Evolutionary conservation across 2,113 vertebrate species (phyloP).

Genomic region (Oostethus manadensis): DNA sequence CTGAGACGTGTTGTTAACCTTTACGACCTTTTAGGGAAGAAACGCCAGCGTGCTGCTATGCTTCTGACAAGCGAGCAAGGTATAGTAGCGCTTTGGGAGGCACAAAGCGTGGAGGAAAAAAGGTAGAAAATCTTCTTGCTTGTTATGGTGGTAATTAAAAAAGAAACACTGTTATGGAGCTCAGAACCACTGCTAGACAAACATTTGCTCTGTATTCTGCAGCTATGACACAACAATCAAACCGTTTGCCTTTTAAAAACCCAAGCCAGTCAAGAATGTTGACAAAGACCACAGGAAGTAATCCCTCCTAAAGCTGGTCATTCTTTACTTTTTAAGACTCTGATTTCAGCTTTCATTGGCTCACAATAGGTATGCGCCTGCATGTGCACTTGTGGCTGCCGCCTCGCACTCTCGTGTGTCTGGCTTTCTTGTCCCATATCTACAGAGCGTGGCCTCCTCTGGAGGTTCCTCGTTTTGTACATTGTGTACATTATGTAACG

Average conservation of each 20-base stretch:
- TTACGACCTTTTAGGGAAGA: conserved; percentile 39
- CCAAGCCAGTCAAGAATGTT: conserved; percentile 6
- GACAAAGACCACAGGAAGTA: conserved; percentile 11
- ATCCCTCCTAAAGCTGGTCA: conserved; percentile 7
- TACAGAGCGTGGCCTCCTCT: conserved; percentile 4
- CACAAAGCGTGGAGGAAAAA: conserved; percentile 1
- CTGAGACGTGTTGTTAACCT: conserved; percentile 57
- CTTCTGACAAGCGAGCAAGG: conserved; percentile 30
- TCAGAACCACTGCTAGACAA: conserved; percentile 1
- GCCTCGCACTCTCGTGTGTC: not conserved
- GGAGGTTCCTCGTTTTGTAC: not conserved
- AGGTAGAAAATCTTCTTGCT: conserved; percentile 3
- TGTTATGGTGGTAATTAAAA: conserved; percentile 1
- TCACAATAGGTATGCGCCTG: not conserved
- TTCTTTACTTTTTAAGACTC: conserved; percentile 3
- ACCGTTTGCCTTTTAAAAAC: conserved; percentile 6
- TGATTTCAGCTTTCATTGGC: conserved; percentile 5
- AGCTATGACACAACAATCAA: conserved; percentile 5
- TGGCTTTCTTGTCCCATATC: conserved; percentile 1
- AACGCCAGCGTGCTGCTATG: conserved; percentile 38
- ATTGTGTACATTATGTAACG: not conserved
- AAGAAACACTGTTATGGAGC: not conserved
- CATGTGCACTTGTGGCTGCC: conserved; percentile 1
- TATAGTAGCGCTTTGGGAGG: not conserved
- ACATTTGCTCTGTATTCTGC: conserved; percentile 4